Base-by-base conservation (phyloP, 2,888 invertebrate species). In the Nycteola revayana region DNA sequence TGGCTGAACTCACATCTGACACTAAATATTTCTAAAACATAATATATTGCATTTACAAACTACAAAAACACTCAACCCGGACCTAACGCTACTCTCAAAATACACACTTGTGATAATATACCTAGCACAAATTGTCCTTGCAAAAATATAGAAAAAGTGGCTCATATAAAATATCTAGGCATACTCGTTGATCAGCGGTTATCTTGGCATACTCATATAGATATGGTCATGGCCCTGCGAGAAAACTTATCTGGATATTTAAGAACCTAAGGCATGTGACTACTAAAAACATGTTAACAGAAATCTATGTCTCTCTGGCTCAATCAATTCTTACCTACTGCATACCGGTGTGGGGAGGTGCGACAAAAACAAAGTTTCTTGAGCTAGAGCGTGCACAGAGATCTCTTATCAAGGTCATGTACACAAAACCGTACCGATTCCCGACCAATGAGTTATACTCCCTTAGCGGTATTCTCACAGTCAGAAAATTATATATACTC, bases 211-310 rank as follows among this genome's bases (percentile, higher is more conserved):
- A 0, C 9, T 1, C 35, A 35, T 20, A 1, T 35, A 10, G 35
- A 35, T n/a, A 1, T 25, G 0, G 7, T 29, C 1, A 21, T 25
- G 21, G 10, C 3, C 7, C n/a, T 2, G n/a, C n/a, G 1, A 14
- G 35, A n/a, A 29, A 29, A 22, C 8, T 35, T 2, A 35, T 35
- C 0, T 35, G 35, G 29, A 22, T 14, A 1, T 35, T 35, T 9
- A 36, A 36, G 11, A 14, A 14, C 5, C 5, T 32, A 4, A 21
- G 36, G 1, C 20, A 36, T 11, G 25, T 36, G 3, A 10, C 36
- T 0, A 3, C 17, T 2, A 26, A 31, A 9, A 9, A 6, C 1
- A 7, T 36, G 4, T 5, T 36, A 11, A 28, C 7, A 1, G 9
- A 28, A 20, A 28, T n/a, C n/a, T n/a, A n/a, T n/a, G n/a, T n/a